Percentiles rank a stretch among this genome's conserved stretches.
Evolutionary conservation across 2,797 vertebrate genomes (phyloP).

Genomic region (Phoeniculus purpureus): DNA sequence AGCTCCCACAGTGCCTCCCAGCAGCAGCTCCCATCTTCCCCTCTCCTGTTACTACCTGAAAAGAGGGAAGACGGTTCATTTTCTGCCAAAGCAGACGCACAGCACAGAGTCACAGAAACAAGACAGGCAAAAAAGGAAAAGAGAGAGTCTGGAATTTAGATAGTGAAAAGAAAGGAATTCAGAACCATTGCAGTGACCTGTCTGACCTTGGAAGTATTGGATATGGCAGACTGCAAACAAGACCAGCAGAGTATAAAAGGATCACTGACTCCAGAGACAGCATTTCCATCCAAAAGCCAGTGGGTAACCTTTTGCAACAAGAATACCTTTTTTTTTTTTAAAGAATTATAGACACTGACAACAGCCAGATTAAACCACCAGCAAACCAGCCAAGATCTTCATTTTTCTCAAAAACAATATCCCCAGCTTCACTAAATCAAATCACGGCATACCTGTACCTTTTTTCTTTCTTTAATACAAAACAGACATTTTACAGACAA

Average conservation of each 20-base stretch:
- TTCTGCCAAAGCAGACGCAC: neutral
- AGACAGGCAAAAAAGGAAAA: neutral
- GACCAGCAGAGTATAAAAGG: constrained; percentile 3
- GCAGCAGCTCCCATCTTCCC: neutral
- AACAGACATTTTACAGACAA: constrained; percentile 43
- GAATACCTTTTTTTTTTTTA: neutral
- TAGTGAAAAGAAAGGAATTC: neutral
- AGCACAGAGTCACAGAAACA: neutral
- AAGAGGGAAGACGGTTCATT: neutral
- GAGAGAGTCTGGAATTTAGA: neutral
- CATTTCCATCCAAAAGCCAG: neutral
- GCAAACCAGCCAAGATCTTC: neutral
- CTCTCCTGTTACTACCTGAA: neutral
- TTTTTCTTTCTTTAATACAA: neutral
- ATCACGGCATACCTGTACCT: neutral
- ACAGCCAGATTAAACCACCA: constrained; percentile 10
- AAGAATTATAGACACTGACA: neutral
- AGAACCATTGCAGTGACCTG: constrained; percentile 7
- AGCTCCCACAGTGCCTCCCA: neutral
- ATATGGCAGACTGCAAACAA: constrained; percentile 46
- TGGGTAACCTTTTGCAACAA: constrained; percentile 8
- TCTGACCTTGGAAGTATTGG: constrained; percentile 9
- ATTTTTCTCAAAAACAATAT: neutral
- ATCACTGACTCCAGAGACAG: constrained; percentile 11
- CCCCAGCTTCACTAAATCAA: neutral